Evolutionary conservation across 2,888 invertebrate genomes (phyloP).

Genomic region (Epistrophe eligans): DNA sequence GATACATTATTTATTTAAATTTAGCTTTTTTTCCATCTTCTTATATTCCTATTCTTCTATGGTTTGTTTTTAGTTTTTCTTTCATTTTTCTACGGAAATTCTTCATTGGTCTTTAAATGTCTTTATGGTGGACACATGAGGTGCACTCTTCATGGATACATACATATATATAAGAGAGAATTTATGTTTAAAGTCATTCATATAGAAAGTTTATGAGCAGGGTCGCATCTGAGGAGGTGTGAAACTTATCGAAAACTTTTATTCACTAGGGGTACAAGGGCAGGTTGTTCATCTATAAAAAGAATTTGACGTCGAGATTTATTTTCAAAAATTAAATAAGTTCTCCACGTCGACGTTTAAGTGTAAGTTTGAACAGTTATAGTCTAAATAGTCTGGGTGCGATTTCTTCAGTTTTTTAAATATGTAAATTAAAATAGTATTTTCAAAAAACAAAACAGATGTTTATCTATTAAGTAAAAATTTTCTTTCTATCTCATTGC

Average conservation of each 20-base stretch:
- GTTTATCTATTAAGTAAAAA: too few relatives aligned
- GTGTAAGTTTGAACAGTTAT: too few relatives aligned
- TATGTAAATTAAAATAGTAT: too few relatives aligned
- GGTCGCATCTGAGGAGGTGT: not conserved
- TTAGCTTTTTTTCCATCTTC: conserved; percentile 19
- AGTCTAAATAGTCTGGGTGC: too few relatives aligned
- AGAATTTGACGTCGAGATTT: too few relatives aligned
- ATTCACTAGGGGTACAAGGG: not conserved
- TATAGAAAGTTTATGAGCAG: not conserved
- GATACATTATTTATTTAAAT: conserved; percentile 63
- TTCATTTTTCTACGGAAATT: conserved; percentile 64
- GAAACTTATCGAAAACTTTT: not conserved
- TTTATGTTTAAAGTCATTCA: conserved; percentile 52
- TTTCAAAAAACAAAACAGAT: too few relatives aligned
- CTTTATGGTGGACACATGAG: conserved; percentile 67
- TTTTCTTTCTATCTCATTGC: not conserved
- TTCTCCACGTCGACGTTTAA: too few relatives aligned
- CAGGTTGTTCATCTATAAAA: too few relatives aligned
- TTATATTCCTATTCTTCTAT: not conserved
- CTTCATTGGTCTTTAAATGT: conserved; percentile 70
- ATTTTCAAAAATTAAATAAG: too few relatives aligned
- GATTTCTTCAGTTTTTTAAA: too few relatives aligned
- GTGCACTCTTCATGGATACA: conserved; percentile 44
- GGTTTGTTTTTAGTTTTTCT: conserved; percentile 7
- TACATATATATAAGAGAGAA: conserved; percentile 37